These are phyloP conservation scores for Sycon ciliatum DNA, from an alignment of 37 sponge, comb jelly and placozoan species.

Conservation along the genomic window DNA sequence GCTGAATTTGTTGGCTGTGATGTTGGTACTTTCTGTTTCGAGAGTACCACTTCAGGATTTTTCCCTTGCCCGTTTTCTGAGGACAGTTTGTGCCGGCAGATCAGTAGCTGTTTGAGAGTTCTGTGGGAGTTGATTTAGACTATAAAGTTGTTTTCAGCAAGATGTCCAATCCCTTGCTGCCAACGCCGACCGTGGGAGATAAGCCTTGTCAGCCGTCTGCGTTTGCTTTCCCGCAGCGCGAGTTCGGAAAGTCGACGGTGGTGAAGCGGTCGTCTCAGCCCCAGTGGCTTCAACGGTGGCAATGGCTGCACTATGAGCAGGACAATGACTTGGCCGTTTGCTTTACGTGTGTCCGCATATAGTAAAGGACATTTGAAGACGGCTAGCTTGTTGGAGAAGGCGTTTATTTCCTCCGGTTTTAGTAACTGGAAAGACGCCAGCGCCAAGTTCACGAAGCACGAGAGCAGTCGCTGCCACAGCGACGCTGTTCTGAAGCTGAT, in stretches of 20 bases:
- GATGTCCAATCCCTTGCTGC: too few relatives aligned
- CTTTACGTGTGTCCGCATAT: neutral
- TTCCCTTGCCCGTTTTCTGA: too few relatives aligned
- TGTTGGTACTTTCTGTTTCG: too few relatives aligned
- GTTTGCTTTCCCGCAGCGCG: constrained; percentile 21
- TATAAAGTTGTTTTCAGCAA: too few relatives aligned
- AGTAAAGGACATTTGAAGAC: neutral
- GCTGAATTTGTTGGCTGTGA: too few relatives aligned
- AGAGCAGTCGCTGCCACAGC: constrained; percentile 39
- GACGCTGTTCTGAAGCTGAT: constrained; percentile 34
- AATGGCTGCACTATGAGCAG: constrained; percentile 19
- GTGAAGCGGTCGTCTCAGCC: constrained; percentile 20
- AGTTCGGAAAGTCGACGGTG: constrained; percentile 23
- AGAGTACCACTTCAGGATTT: too few relatives aligned
- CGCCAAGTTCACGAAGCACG: constrained; percentile 25
- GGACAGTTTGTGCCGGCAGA: too few relatives aligned
- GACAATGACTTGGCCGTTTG: neutral
- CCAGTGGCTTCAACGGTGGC: neutral
- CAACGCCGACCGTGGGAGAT: constrained; percentile 18
- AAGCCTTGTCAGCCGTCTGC: constrained; percentile 21
- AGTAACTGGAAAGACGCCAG: constrained; percentile 15
- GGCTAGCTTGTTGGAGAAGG: constrained; percentile 5
- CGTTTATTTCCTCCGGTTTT: constrained; percentile 13
- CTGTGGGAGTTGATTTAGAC: too few relatives aligned
- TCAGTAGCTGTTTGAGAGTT: too few relatives aligned